Evolutionary conservation across 2,888 invertebrate species (phyloP).

Genomic region (Eristalis tenax): DNA sequence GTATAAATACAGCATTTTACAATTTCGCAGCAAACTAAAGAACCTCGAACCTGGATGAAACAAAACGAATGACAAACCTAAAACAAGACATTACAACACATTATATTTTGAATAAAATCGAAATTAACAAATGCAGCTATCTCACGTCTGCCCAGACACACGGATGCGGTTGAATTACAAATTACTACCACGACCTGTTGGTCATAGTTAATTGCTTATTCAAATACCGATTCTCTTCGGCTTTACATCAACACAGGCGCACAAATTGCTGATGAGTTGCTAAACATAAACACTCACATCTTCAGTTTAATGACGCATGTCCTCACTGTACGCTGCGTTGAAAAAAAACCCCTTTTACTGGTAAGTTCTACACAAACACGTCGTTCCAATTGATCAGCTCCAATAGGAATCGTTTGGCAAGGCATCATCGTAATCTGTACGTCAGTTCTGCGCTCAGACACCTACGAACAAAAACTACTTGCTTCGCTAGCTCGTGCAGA

Average conservation of each 20-base stretch:
- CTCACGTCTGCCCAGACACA: background rate
- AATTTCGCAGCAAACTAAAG: no score
- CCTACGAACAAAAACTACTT: background rate
- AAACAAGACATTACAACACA: background rate
- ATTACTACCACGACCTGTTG: background rate
- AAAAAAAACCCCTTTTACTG: background rate
- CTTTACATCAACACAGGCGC: background rate
- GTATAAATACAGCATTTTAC: no score
- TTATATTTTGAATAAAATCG: background rate
- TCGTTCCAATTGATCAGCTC: background rate
- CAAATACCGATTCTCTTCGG: background rate
- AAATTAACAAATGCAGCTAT: background rate
- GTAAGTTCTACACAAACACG: background rate
- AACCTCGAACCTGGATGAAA: background rate
- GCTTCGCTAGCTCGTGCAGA: conserved; percentile 15
- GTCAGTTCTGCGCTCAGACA: conserved; percentile 1
- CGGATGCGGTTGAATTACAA: background rate
- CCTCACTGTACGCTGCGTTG: background rate
- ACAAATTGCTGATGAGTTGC: background rate
- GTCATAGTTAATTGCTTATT: background rate
- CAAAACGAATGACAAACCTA: background rate
- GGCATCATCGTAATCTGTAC: background rate
- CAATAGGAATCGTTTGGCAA: conserved; percentile 1
- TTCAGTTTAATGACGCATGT: background rate
- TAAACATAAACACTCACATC: no score